Conservation (phyloP, 1,140 invertebrate genomes). For the Cotesia chilonis region DNA sequence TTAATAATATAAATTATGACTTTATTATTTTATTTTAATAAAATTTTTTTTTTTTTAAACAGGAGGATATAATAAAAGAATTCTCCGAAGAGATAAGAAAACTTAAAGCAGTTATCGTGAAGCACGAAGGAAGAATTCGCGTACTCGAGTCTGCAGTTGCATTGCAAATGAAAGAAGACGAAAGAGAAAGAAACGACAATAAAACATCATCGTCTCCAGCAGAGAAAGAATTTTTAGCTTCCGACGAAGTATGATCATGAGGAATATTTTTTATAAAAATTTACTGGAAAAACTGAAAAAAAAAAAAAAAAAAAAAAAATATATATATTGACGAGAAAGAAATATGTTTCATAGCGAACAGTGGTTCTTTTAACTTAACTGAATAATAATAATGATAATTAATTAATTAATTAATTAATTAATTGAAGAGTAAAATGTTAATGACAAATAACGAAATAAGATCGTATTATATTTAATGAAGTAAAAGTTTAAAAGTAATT, state of each 20-base stretch:
- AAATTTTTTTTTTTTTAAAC: slow-evolving; percentile 23
- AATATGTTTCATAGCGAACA: background rate
- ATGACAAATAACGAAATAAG: slow-evolving; percentile 56
- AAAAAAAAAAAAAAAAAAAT: slow-evolving; percentile 4
- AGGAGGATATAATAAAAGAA: slow-evolving; percentile 80
- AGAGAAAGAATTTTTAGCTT: slow-evolving; percentile 58
- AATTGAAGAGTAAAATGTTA: slow-evolving; percentile 48
- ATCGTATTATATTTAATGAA: slow-evolving; percentile 52
- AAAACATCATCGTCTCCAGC: slow-evolving; percentile 49
- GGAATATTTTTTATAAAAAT: slow-evolving; percentile 21
- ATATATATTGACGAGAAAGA: too few species aligned
- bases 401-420: slow-evolving; percentile 21
- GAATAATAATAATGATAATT: slow-evolving; percentile 27
- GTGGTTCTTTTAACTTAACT: slow-evolving; percentile 34
- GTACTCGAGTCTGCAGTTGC: slow-evolving; percentile 73
- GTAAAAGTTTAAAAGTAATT: slow-evolving; percentile 7
- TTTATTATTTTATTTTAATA: slow-evolving; percentile 13
- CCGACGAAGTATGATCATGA: slow-evolving; percentile 61
- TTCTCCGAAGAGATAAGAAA: slow-evolving; percentile 87
- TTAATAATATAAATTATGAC: background rate
- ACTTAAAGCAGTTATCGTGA: slow-evolving; percentile 91
- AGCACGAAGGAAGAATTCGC: slow-evolving; percentile 90
- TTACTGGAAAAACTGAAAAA: slow-evolving; percentile 3
- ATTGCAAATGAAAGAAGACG: slow-evolving; percentile 63
- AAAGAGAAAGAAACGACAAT: slow-evolving; percentile 59